Conservation (phyloP, 2,797 vertebrate species). For the Anguilla obscura region DNA sequence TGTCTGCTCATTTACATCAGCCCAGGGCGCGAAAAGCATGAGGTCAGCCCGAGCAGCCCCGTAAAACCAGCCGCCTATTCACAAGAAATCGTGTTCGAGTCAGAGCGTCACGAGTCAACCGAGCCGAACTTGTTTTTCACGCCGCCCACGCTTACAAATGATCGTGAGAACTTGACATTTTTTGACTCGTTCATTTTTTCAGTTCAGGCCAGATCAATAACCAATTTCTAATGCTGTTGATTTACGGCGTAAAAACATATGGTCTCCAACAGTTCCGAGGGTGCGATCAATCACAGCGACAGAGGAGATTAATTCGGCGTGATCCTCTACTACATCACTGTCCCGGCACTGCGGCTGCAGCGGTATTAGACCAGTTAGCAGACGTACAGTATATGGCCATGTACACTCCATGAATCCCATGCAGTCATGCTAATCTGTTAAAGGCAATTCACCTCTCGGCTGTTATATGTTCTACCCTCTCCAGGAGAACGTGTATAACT, state of each 20-base stretch:
- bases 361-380: neutral
- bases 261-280: neutral
- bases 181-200: neutral
- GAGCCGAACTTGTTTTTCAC: neutral
- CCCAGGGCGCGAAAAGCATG: neutral
- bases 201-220: neutral
- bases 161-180: neutral
- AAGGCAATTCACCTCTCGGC: neutral
- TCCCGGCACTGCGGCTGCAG: neutral
- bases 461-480: neutral
- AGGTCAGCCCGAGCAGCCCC: conserved; percentile 18
- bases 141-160: neutral
- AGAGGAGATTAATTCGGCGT: neutral
- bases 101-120: neutral
- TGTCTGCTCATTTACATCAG: conserved; percentile 31
- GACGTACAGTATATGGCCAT: neutral
- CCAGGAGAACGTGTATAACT: conserved; percentile 7
- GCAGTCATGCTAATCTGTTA: neutral
- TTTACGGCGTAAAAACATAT: neutral
- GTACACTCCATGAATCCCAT: neutral
- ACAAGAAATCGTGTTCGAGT: neutral
- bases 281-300: neutral
- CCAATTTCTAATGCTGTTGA: conserved; percentile 1
- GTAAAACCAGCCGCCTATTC: neutral
- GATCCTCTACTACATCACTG: neutral